Base-by-base conservation (phyloP, 2,797 vertebrate species). In the Pelodytes ibericus region DNA sequence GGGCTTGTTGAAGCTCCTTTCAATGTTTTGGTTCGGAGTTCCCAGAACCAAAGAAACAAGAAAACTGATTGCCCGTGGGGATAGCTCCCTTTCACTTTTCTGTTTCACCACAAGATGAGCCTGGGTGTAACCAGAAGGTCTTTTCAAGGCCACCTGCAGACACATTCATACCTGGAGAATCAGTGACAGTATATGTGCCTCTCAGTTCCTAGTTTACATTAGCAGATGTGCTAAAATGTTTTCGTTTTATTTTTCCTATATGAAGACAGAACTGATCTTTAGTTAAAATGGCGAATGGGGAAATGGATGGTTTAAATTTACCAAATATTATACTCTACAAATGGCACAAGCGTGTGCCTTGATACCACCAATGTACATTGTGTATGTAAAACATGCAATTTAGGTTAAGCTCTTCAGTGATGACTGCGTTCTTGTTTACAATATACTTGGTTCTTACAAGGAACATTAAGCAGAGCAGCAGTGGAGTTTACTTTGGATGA, bases 351-450 rank as follows among this genome's bases (percentile, higher is more conserved):
- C 6, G 22, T 9, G 39, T 49, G 15, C 15, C 24, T 25, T 20
- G 16, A 51, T n/a, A 10, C 44, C n/a, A 49, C 8, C 51, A 39
- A 29, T 60, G 24, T 58, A 26, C 24, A 26, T 24, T 56, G 49
- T 53, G 27, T 29, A 16, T 1, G n/a, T 31, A 25, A 33, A 36
- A 16, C n/a, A 30, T 31, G 20, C 26, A 47, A 26, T 60, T 22
- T 33, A 16, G 47, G 7, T 9, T 18, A 71, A 25, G 29, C n/a
- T 27, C 15, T 58, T 27, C 18, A 44, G 22, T 53, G 49, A 29
- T 63, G 33, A 36, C 11, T 29, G 33, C 30, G 49, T 77, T 70
- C 30, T 56, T 77, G 67, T 76, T 76, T 77, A 77, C 74, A 77
- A 36, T 58, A 36, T 58, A 41, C 24, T n/a, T 13, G 60, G 16